Base-by-base conservation (phyloP, 1,140 invertebrate genomes). In the Pachyrhynchus sulphureomaculatus region DNA sequence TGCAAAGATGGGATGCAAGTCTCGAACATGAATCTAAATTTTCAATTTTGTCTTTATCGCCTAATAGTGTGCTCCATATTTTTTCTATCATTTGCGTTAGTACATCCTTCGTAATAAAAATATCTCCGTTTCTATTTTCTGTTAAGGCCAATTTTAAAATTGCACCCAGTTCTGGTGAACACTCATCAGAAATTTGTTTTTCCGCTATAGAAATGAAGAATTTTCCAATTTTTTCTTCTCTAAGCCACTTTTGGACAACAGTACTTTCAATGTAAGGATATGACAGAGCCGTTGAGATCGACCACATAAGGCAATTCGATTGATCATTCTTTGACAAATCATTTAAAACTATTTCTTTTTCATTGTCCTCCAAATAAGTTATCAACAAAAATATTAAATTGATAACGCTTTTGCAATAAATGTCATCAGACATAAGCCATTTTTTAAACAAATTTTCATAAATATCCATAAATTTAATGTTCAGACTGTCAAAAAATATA, bases 331-430 rank as follows among this genome's bases (percentile, higher is more conserved):
- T n/a, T n/a, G n/a, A 70, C 10, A 85, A 72, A 1, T 78, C 78
- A 33, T 78, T 68, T 45, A 88, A 74, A 34, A 86, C 75, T 10
- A 68, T 66, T 44, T 79, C 67, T 61, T 82, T 82, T 26, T 82
- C 76, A 1, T 69, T 62, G 17, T 76, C 67, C 39, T 76, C 66
- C 45, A 83, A 68, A 63, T 82, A 78, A 32, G 75, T 78, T 12
- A 85, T 72, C 23, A 87, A 70, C 53, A 77, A 77, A 68, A 88
- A 86, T 55, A 83, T 78, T 13, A 88, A 77, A 66, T 83, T 79
- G 5, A 87, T 72, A 2, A 84, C 64, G 51, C 72, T 65, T 36
- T 82, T 79, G 5, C 71, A 75, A 37, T 76, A 68, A 12, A 80
- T 73, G 8, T 74, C 69, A 23, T 74, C 72, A 33, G 73, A 69